phyloP scores from a whole-genome alignment of 2,888 invertebrate genomes.

The Steinernema hermaphroditum region DNA sequence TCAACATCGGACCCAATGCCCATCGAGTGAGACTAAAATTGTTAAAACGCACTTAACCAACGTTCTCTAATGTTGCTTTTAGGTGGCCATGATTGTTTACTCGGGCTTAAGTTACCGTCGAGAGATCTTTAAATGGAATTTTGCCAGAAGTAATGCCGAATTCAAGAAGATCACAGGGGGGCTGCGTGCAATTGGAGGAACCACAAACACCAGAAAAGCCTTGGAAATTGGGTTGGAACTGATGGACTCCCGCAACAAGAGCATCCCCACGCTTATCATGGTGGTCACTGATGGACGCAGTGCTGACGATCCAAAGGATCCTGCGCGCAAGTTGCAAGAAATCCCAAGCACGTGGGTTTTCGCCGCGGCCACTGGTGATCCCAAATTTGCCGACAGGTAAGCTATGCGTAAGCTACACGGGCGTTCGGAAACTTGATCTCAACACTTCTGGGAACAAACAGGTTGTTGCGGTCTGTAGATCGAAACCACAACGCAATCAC shows the following conservation, averaged over 20 bases:
- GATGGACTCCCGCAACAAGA: slow-evolving; percentile 57
- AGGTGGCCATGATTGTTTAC: slow-evolving; percentile 62
- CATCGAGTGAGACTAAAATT: slow-evolving; percentile 48
- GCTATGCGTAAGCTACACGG: slow-evolving; percentile 29
- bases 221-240: slow-evolving; percentile 56
- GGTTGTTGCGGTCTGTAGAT: slow-evolving; percentile 16
- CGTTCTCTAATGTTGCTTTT: slow-evolving; percentile 4
- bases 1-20: slow-evolving; percentile 61
- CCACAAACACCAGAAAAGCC: slow-evolving; percentile 61
- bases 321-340: slow-evolving; percentile 47
- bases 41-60: neutral
- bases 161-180: slow-evolving; percentile 51
- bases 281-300: slow-evolving; percentile 62
- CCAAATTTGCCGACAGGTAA: slow-evolving; percentile 56
- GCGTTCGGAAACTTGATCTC: slow-evolving; percentile 14
- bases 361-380: slow-evolving; percentile 63
- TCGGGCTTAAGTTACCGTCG: slow-evolving; percentile 57
- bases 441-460: slow-evolving; percentile 10
- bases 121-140: slow-evolving; percentile 61
- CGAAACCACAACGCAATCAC: slow-evolving; percentile 14
- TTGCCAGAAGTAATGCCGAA: slow-evolving; percentile 61
- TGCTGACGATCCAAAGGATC: slow-evolving; percentile 56
- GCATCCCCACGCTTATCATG: slow-evolving; percentile 59
- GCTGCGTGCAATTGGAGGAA: slow-evolving; percentile 61
- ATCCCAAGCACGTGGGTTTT: slow-evolving; percentile 58